Percentiles rank a stretch among this genome's conserved stretches.
Evolutionary conservation across 1,140 invertebrate genomes (phyloP).

Genomic region (Coenobita brevimanus): DNA sequence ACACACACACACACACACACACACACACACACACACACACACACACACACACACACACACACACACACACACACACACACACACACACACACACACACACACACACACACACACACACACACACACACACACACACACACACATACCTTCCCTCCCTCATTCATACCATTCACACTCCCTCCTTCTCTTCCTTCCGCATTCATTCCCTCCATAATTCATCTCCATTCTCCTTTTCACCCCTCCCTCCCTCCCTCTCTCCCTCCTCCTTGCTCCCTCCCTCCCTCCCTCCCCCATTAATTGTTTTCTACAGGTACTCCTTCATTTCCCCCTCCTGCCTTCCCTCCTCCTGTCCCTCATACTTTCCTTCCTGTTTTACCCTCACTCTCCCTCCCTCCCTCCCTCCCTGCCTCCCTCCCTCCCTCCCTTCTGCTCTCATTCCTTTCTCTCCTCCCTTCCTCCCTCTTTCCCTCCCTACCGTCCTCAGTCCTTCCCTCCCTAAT

Average conservation of each 20-base stretch:
- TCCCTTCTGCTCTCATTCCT: neutral
- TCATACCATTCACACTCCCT: neutral
- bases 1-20: conserved; percentile 23
- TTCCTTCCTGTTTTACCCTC: neutral
- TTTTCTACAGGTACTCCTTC: neutral
- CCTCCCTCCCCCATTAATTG: no score
- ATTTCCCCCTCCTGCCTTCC: neutral
- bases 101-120: conserved; percentile 29
- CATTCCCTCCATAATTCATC: neutral
- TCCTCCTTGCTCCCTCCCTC: no score
- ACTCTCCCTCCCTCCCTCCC: conserved; percentile 5
- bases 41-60: conserved; percentile 44
- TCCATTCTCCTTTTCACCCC: neutral
- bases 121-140: neutral
- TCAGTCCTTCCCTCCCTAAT: neutral
- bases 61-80: conserved; percentile 54
- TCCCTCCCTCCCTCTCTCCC: neutral
- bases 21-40: conserved; percentile 12
- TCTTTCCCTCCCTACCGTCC: neutral
- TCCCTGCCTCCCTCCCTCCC: neutral
- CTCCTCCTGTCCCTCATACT: neutral
- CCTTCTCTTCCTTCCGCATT: neutral
- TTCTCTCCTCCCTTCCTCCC: neutral
- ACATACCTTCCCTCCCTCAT: no score
- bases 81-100: conserved; percentile 41